Conservation (phyloP, 2,797 vertebrate genomes). For the Allobates femoralis region DNA sequence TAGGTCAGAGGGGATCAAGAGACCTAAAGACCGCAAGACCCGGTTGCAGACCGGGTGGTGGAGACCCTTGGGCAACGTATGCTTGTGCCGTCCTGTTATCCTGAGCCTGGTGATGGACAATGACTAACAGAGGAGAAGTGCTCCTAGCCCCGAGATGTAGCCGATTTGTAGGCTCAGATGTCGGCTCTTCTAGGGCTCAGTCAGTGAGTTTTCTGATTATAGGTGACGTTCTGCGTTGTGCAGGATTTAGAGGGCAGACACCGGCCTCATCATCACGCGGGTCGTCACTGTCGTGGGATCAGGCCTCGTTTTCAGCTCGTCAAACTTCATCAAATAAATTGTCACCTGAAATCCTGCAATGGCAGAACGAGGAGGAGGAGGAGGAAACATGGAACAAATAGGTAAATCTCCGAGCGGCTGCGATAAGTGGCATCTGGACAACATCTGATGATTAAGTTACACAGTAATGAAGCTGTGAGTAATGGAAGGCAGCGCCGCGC, state of each 20-base stretch:
- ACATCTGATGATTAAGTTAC: slow-evolving; percentile 79
- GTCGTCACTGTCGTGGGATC: slow-evolving; percentile 41
- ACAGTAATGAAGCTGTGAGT: slow-evolving; percentile 74
- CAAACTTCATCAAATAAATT: slow-evolving; percentile 72
- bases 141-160: no score
- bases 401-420: slow-evolving; percentile 74
- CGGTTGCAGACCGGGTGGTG: background rate
- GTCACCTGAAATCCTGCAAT: slow-evolving; percentile 71
- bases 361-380: slow-evolving; percentile 76
- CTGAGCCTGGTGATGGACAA: background rate
- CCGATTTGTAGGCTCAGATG: no score
- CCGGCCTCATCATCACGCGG: slow-evolving; percentile 64
- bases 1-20: no score
- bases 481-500: slow-evolving; percentile 64
- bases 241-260: slow-evolving; percentile 19
- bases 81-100: background rate
- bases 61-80: background rate
- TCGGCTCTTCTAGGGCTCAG: no score
- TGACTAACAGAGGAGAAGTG: no score
- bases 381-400: slow-evolving; percentile 81
- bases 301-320: slow-evolving; percentile 71
- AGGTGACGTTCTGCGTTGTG: background rate
- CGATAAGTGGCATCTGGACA: slow-evolving; percentile 74
- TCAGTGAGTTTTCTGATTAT: background rate
- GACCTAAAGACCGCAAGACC: no score